phyloP scores from a whole-genome alignment of 2,888 invertebrate genomes.

The Eristalinus sepulchralis region DNA sequence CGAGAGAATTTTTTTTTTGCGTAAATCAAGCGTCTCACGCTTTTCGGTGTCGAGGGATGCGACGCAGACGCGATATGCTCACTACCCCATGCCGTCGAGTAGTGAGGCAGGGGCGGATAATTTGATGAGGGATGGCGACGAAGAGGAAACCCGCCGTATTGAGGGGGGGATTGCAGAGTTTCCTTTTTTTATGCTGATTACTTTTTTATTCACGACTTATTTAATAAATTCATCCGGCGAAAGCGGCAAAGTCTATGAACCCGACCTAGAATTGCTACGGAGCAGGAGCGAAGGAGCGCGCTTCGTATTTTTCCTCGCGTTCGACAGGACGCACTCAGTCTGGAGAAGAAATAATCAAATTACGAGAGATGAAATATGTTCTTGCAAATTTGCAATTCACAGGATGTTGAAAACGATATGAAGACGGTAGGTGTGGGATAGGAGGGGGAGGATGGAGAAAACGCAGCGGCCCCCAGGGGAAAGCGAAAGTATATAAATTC shows the following conservation, averaged over 20 bases:
- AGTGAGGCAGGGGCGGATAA: slow-evolving; percentile 29
- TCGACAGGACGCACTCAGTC: slow-evolving; percentile 11
- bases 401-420: neutral
- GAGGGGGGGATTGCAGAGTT: slow-evolving; percentile 3
- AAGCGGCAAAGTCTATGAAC: neutral
- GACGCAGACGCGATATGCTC: slow-evolving; percentile 19
- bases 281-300: slow-evolving; percentile 7
- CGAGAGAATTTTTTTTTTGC: slow-evolving; percentile 41
- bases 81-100: neutral
- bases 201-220: slow-evolving; percentile 63
- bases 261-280: neutral
- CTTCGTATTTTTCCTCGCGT: slow-evolving; percentile 7
- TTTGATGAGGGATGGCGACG: slow-evolving; percentile 55
- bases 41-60: neutral
- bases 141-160: slow-evolving; percentile 10
- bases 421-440: neutral
- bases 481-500: slow-evolving; percentile 21
- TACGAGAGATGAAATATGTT: slow-evolving; percentile 55
- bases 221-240: slow-evolving; percentile 49
- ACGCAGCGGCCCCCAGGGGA: neutral
- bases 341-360: slow-evolving; percentile 46
- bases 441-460: neutral
- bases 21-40: slow-evolving; percentile 43
- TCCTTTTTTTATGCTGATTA: slow-evolving; percentile 62
- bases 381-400: slow-evolving; percentile 42